Percentiles rank a stretch among this genome's conserved stretches.
Evolutionary conservation across 2,113 vertebrate genomes (phyloP).

Genomic region (Dendrocopos noguchii): DNA sequence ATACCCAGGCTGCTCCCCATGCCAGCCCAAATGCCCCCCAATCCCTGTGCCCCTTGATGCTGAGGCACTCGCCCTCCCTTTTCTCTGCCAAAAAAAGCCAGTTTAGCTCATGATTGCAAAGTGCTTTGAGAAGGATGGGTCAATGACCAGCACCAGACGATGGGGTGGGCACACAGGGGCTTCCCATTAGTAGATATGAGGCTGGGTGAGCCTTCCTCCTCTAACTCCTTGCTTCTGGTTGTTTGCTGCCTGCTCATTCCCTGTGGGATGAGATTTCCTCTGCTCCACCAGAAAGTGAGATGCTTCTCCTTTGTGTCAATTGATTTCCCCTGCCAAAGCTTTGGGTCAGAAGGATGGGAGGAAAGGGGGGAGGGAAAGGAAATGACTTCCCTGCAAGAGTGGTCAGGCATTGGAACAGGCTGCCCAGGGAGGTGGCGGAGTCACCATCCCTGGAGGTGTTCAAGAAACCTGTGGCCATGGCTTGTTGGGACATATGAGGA

Average conservation of each 20-base stretch:
- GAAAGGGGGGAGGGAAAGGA: not conserved
- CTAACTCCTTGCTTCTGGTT: not conserved
- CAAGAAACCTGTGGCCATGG: not conserved
- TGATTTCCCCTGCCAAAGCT: not conserved
- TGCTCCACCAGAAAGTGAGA: not conserved
- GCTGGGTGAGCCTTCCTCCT: not conserved
- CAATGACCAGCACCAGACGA: not conserved
- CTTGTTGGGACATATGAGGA: not conserved
- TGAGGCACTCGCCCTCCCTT: not conserved
- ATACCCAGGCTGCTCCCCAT: not conserved
- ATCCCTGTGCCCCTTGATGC: not conserved
- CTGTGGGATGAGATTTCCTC: not conserved
- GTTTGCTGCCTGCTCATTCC: not conserved
- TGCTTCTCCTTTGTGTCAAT: not conserved
- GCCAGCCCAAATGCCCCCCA: too few relatives aligned
- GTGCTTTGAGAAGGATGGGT: not conserved
- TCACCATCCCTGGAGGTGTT: not conserved
- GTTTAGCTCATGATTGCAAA: not conserved
- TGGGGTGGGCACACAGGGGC: not conserved
- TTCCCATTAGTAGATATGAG: not conserved
- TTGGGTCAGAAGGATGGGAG: not conserved
- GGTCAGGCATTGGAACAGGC: too few relatives aligned
- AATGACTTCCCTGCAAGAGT: not conserved
- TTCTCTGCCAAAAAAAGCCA: not conserved
- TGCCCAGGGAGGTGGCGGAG: not conserved